Percentiles rank a stretch among this genome's conserved stretches.
phyloP scores from a whole-genome alignment of 2,113 vertebrate species.

The Neolamprologus fasciatus region DNA sequence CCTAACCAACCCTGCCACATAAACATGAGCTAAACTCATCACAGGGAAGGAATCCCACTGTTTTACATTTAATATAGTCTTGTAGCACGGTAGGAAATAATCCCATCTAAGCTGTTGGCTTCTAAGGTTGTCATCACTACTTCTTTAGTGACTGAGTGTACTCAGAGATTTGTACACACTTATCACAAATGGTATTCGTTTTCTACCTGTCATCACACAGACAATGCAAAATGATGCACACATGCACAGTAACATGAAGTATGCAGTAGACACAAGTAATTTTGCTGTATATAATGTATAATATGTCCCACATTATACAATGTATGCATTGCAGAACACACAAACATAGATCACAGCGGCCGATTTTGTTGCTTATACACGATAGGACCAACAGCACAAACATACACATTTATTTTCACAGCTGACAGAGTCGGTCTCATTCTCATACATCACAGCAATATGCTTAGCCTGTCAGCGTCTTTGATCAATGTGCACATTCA shows the following conservation, averaged over 20 bases:
- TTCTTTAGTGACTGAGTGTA: not conserved
- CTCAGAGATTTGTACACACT: not conserved
- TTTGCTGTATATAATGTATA: not conserved
- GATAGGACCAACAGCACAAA: not conserved
- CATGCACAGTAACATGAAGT: not conserved
- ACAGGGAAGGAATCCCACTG: not conserved
- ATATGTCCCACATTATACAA: not conserved
- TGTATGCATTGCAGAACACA: not conserved
- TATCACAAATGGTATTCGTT: not conserved
- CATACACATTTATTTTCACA: slow-evolving; percentile 15
- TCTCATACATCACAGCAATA: slow-evolving; percentile 30
- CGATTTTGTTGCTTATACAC: not conserved
- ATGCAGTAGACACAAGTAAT: not conserved
- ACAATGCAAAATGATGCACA: not conserved
- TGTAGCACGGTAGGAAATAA: not conserved
- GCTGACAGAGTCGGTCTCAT: not conserved
- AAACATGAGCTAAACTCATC: not conserved
- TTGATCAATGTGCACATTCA: not conserved
- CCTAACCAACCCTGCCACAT: not conserved
- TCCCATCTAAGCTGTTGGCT: too few species aligned
- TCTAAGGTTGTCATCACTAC: not conserved
- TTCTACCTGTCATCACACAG: not conserved
- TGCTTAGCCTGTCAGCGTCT: not conserved
- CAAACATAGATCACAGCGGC: not conserved
- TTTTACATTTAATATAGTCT: not conserved